Evolutionary conservation across 2,888 invertebrate species (phyloP), one percentile per base, ranked within the genome.

Genomic region (Cryptocheilus praepositus): DNA sequence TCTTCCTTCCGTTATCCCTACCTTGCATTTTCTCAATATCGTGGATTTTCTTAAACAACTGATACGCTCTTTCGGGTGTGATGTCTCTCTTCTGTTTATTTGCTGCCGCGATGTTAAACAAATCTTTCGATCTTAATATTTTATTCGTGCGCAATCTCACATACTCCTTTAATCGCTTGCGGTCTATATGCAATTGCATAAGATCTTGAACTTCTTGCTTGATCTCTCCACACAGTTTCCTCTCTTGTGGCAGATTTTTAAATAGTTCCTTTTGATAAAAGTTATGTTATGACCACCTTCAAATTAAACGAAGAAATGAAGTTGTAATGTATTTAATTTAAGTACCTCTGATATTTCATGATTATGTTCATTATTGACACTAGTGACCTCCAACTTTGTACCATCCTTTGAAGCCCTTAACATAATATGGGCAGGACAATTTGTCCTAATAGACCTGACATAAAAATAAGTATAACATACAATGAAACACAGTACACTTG

Each of bases 301-400:
- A 60, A 36, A 59, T 45, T 25, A 49, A 18, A 64, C 4, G 0
- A 61, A 53, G 49, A 55, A 43, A 61, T 36, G 2, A 54, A 71
- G 22, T 44, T 49, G 19, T 43, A 5, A 55, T n/a, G 18, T 16
- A 21, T 25, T 18, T 28, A 22, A 58, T 45, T 54, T 52, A 58
- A 64, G 52, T 76, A 85, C 87, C 81, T 88, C 88, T 0, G 89
- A 89, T 45, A 89, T 89, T 74, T 89, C 89, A 64, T 89, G 89
- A 79, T 89, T 89, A 73, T 89, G 89, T 43, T 89, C 86, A 67
- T 89, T 89, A 71, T 89, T 89, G 13, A 89, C 89, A 65, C 89
- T 88, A n/a, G 89, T 88, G 1, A 89, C 89, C 82, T 89, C 89
- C 43, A 89, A 72, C 70, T 89, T 87, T 44, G 85, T 86, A 28